These are phyloP conservation scores for Anoplolepis gracilipes DNA, from an alignment of 1,140 invertebrate species.

Conservation along the genomic window DNA sequence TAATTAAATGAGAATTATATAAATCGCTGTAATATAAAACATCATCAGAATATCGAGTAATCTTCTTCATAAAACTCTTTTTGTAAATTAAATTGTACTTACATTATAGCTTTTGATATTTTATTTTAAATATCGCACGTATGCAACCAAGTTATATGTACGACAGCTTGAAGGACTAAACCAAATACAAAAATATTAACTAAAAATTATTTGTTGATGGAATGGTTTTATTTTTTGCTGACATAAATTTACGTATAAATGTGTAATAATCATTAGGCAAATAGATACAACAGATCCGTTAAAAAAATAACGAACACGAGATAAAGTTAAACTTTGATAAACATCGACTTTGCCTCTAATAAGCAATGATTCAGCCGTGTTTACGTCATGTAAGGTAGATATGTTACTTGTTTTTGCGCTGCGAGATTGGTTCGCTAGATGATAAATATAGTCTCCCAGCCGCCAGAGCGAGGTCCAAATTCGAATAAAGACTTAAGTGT, in stretches of 20 bases:
- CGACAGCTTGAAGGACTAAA: background rate
- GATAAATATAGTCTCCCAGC: slow-evolving; percentile 21
- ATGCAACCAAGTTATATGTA: too few species aligned
- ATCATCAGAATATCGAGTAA: background rate
- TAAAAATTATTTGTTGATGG: background rate
- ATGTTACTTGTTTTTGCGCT: slow-evolving; percentile 9
- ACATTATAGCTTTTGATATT: background rate
- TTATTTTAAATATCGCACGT: background rate
- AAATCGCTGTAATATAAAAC: background rate
- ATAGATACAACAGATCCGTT: background rate
- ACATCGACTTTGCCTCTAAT: background rate
- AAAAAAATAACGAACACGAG: background rate
- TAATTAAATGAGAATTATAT: background rate
- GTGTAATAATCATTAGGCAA: background rate
- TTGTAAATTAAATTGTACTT: background rate
- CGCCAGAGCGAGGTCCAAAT: background rate
- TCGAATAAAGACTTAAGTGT: background rate
- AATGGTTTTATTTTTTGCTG: background rate
- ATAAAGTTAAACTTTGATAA: slow-evolving; percentile 16
- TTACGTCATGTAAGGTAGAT: background rate
- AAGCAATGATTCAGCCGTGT: slow-evolving; percentile 13
- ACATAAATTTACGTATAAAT: slow-evolving; percentile 1
- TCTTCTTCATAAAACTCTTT: background rate
- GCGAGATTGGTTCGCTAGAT: slow-evolving; percentile 15
- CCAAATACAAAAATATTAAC: background rate